Evolutionary conservation across 2,797 vertebrate genomes (phyloP).

Genomic region (Serranus cabrilla): DNA sequence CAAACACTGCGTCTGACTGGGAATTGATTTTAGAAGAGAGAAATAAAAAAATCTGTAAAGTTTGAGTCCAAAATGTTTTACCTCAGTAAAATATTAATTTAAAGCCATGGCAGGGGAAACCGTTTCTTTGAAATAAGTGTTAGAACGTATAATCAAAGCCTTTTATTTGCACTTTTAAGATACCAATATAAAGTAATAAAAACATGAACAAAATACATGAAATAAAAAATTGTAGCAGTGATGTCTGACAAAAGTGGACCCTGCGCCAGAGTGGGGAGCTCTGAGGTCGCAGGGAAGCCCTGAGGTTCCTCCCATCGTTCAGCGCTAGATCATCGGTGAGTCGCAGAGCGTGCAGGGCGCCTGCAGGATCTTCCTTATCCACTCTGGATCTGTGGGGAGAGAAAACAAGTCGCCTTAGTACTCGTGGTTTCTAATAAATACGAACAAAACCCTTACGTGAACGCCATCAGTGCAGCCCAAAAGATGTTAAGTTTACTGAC

Average conservation of each 20-base stretch:
- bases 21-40: conserved; percentile 60
- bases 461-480: neutral
- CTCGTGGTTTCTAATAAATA: neutral
- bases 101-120: conserved; percentile 32
- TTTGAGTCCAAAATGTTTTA: conserved; percentile 76
- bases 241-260: conserved; percentile 51
- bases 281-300: conserved; percentile 40
- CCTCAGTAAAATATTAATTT: conserved; percentile 68
- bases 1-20: conserved; percentile 62
- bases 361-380: conserved; percentile 94
- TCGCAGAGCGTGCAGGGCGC: conserved; percentile 95
- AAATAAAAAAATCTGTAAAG: conserved; percentile 70
- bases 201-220: conserved; percentile 52
- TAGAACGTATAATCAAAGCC: conserved; percentile 54
- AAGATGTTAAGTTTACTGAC: neutral
- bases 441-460: neutral
- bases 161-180: conserved; percentile 74
- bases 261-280: conserved; percentile 32
- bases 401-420: conserved; percentile 13
- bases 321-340: conserved; percentile 85
- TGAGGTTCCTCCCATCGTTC: conserved; percentile 29
- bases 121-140: conserved; percentile 40
- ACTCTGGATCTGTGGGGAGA: conserved; percentile 90
- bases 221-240: conserved; percentile 44
- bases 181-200: conserved; percentile 56